A percentile compares a stretch with the other conserved stretches of the same genome.
Conservation (phyloP, 1,140 invertebrate genomes). For the Argopecten irradians region DNA sequence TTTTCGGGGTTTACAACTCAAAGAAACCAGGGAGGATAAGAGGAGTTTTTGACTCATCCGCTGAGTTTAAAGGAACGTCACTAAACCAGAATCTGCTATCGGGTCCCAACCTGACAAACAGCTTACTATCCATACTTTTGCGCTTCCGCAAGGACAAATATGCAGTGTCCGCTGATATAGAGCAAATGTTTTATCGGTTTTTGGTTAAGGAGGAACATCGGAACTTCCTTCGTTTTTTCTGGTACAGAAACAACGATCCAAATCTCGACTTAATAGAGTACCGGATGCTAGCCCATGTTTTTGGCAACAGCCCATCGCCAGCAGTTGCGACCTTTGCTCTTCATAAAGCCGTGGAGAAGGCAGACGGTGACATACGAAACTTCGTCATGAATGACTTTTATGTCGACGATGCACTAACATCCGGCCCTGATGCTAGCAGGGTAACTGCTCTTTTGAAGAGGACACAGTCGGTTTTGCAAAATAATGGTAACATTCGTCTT, state of each 20-base stretch:
- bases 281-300: conserved; percentile 40
- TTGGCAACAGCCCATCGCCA: too few species aligned
- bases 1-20: too few species aligned
- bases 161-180: conserved; percentile 40
- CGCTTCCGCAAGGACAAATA: conserved; percentile 43
- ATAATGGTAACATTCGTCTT: too few species aligned
- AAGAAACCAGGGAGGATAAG: too few species aligned
- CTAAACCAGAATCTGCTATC: too few species aligned
- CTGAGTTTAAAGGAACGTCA: too few species aligned
- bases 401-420: conserved; percentile 45
- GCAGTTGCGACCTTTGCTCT: conserved; percentile 45
- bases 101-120: conserved; percentile 72
- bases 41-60: too few species aligned
- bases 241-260: too few species aligned
- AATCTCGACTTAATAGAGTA: conserved; percentile 34
- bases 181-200: too few species aligned
- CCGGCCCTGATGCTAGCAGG: not conserved
- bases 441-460: not conserved
- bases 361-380: not conserved
- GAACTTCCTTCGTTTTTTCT: conserved; percentile 41
- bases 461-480: too few species aligned
- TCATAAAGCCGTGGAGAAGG: not conserved
- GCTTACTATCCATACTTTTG: conserved; percentile 45
- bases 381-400: conserved; percentile 53
- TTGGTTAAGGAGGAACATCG: conserved; percentile 26